Base-by-base conservation (phyloP, 35 echinoderm and acorn worm species). In the Ptychodera flava region DNA sequence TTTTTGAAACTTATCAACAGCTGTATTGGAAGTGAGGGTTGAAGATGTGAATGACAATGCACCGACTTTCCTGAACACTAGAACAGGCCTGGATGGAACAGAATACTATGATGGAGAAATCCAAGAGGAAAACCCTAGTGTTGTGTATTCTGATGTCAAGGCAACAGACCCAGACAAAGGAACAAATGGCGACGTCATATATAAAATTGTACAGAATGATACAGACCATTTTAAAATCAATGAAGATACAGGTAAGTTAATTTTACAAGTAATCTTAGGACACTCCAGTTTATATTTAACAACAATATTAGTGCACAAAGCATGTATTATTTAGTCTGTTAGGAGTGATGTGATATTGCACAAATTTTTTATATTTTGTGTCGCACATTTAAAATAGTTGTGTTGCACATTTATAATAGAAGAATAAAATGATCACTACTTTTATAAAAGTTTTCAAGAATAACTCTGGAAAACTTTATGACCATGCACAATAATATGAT, bases 161-260 rank as follows among this genome's bases (percentile, higher is more conserved):
- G 96, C 96, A 33, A 86, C 52, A 28, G 96, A 99, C 38, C 85
- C 88, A 27, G 96, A 99, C 83, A 88, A 91, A 22, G 96, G 96
- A 0, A 85, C 45, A 28, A 99, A 94, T 88, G 93, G 93, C 16
- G 91, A 90, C 0, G 90, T 99, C 16, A 80, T 38, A 33, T 99
- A 99, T 77, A 85, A 83, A 33, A 85, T 99, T 29, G 90, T 99
- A 22, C 76, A 87, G 22, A 92, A 99, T 77, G 92, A 93, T 36
- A 64, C 45, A 64, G 6, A 64, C 22, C 45, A 64, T 64, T 64
- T 64, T 22, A 64, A 64, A 64, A 64, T 64, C 22, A 64, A 64
- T 64, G 22, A 64, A 22, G 45, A 64, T 64, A 64, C 45, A 64
- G 45, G 45, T 64, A 64, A 12, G 45, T 64, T 6, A 64, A 64